Percentiles rank a stretch among this genome's conserved stretches.
Evolutionary conservation across 1,140 invertebrate genomes (phyloP).

Genomic region (Drosophila lacteicornis): DNA sequence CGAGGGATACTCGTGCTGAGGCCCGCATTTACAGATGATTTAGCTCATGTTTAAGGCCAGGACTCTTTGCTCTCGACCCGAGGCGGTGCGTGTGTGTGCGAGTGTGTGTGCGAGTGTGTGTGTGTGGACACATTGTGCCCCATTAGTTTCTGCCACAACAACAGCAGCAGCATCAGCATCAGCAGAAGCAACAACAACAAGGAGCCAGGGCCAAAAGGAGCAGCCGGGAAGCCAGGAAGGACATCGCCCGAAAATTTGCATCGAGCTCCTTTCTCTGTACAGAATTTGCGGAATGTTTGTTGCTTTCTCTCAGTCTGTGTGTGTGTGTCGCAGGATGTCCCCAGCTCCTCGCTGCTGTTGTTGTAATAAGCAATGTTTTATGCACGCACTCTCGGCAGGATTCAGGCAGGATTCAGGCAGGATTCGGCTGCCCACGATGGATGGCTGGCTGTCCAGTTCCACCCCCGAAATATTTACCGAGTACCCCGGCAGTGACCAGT

Average conservation of each 20-base stretch:
- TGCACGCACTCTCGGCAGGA: constrained; percentile 67
- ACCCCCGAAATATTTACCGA: constrained; percentile 20
- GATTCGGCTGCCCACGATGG: constrained; percentile 11
- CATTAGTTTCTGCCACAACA: constrained; percentile 76
- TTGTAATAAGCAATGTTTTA: constrained; percentile 81
- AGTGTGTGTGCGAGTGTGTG: constrained; percentile 13
- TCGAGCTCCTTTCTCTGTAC: constrained; percentile 63
- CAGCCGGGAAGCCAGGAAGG: constrained; percentile 17
- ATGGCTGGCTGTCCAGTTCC: constrained; percentile 29
- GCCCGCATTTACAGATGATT: constrained; percentile 83
- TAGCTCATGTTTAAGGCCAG: constrained; percentile 81
- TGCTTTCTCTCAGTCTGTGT: not conserved
- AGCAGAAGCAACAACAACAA: constrained; percentile 9
- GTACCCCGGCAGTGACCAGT: constrained; percentile 58
- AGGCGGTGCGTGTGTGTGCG: constrained; percentile 23
- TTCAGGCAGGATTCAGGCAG: constrained; percentile 16
- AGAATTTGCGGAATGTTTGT: constrained; percentile 29
- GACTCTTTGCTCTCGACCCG: constrained; percentile 44
- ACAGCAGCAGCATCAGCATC: constrained; percentile 29
- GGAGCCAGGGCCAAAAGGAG: constrained; percentile 28
- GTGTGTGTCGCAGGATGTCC: constrained; percentile 34
- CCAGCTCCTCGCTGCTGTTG: constrained; percentile 13
- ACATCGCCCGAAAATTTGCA: constrained; percentile 64
- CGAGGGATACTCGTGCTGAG: constrained; percentile 26
- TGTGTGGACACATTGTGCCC: constrained; percentile 82